phyloP scores from a whole-genome alignment of 2,797 vertebrate genomes.

The Cheirogaleus major region DNA sequence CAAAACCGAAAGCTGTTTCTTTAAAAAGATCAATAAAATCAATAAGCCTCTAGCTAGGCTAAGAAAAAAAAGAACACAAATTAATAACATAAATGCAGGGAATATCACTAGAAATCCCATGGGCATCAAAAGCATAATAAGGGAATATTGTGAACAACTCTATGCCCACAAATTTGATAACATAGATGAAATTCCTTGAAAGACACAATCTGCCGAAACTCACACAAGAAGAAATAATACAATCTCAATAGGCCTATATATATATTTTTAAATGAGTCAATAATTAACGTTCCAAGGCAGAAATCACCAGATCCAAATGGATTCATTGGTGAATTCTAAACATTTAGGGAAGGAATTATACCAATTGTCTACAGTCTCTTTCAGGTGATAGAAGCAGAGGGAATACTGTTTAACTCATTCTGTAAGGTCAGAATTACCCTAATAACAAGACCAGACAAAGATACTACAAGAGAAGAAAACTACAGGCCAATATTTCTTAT shows the following conservation, averaged over 20 bases:
- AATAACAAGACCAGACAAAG: neutral
- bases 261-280: neutral
- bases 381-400: neutral
- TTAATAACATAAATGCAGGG: neutral
- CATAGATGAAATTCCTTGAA: neutral
- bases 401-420: neutral
- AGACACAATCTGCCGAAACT: neutral
- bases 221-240: neutral
- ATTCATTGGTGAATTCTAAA: neutral
- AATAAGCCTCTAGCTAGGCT: neutral
- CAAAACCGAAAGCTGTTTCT: neutral
- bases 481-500: neutral
- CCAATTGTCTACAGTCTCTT: neutral
- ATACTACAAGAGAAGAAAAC: neutral
- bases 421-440: neutral
- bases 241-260: neutral
- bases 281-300: neutral
- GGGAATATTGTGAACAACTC: neutral
- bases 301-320: neutral
- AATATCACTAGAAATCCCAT: neutral
- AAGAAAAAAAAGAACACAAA: neutral
- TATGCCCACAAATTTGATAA: neutral
- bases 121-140: neutral
- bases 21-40: neutral
- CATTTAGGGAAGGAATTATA: neutral